Conservation (phyloP, 2,888 invertebrate genomes). For the Ceramica pisi region DNA sequence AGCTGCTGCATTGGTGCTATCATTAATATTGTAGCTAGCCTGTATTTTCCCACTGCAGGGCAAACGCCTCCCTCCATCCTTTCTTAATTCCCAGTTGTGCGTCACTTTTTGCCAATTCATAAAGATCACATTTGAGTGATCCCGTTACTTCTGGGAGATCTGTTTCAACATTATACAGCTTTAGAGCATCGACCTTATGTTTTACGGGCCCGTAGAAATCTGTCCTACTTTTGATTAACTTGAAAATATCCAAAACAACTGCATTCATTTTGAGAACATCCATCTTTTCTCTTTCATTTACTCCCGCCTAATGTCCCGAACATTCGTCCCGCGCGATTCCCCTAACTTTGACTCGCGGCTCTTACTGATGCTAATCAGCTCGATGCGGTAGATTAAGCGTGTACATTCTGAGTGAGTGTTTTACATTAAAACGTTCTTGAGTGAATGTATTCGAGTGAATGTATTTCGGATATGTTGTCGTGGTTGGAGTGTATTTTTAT, state of each 20-base stretch:
- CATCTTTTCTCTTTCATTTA: constrained; percentile 67
- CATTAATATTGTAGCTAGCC: no score
- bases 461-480: constrained; percentile 4
- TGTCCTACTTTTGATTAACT: no score
- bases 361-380: constrained; percentile 64
- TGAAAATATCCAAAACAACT: not conserved
- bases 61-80: no score
- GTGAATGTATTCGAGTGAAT: constrained; percentile 11
- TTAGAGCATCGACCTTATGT: not conserved
- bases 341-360: constrained; percentile 57
- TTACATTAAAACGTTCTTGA: constrained; percentile 42
- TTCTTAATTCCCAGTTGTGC: no score
- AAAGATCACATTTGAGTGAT: no score
- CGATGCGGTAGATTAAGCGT: constrained; percentile 63
- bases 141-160: no score
- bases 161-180: no score
- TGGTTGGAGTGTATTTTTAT: constrained; percentile 6
- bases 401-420: constrained; percentile 63
- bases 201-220: no score
- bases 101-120: no score
- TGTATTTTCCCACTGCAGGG: no score
- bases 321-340: constrained; percentile 43
- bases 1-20: no score
- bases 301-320: constrained; percentile 72
- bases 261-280: constrained; percentile 31